Conservation (phyloP, 2,888 invertebrate species). For the Xiphydria camelus region DNA sequence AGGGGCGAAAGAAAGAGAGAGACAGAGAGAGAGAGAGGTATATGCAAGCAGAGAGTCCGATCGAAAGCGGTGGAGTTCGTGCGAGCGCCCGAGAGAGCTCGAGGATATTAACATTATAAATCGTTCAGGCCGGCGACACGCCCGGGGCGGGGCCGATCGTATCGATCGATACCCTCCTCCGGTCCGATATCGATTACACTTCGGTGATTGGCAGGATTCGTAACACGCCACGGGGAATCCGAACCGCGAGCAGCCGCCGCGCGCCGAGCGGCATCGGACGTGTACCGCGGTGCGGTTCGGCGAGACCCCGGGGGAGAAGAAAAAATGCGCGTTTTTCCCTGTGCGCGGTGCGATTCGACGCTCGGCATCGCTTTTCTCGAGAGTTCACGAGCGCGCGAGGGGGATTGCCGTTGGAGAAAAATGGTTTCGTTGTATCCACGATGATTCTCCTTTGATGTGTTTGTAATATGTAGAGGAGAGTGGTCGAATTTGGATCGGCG, state of each 20-base stretch:
- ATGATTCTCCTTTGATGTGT: too few relatives aligned
- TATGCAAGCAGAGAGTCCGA: conserved; percentile 8
- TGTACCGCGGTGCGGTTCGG: too few relatives aligned
- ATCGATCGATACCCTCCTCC: conserved; percentile 50
- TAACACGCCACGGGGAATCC: conserved; percentile 47
- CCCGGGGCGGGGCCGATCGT: conserved; percentile 55
- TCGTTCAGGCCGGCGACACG: conserved; percentile 54
- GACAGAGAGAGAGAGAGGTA: conserved; percentile 2
- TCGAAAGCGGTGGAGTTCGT: conserved; percentile 1
- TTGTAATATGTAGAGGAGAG: too few relatives aligned
- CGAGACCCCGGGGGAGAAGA: too few relatives aligned
- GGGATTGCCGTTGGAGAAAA: too few relatives aligned
- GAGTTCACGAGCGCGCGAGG: too few relatives aligned
- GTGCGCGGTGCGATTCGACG: too few relatives aligned
- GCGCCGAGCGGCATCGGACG: too few relatives aligned
- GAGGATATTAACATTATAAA: conserved; percentile 55
- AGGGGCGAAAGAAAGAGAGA: conserved; percentile 6
- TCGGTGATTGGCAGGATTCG: conserved; percentile 54
- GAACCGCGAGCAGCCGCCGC: conserved; percentile 19
- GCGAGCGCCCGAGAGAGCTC: conserved; percentile 24
- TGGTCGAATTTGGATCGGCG: too few relatives aligned
- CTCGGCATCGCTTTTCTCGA: too few relatives aligned
- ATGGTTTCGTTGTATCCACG: too few relatives aligned
- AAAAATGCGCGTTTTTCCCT: too few relatives aligned
- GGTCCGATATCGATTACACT: conserved; percentile 52